Percentiles rank a stretch among this genome's conserved stretches.
phyloP scores from a whole-genome alignment of 35 echinoderm and acorn worm species.

The Lytechinus pictus region DNA sequence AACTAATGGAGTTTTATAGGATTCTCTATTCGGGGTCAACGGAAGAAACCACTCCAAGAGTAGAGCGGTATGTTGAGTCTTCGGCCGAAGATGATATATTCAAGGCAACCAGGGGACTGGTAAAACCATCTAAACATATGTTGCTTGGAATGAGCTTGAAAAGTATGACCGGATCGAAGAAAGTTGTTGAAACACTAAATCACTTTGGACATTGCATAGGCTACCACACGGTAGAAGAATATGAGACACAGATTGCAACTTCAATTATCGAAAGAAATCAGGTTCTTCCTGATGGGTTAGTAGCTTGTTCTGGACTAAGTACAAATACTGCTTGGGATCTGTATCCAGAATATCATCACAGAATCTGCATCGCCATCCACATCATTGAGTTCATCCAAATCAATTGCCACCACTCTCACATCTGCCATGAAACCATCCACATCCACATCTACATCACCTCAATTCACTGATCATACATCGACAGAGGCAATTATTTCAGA shows the following conservation, averaged over 20 bases:
- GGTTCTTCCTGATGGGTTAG: conserved; percentile 23
- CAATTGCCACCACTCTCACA: too few relatives aligned
- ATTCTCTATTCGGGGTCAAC: too few relatives aligned
- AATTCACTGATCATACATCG: too few relatives aligned
- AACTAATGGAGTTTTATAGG: too few relatives aligned
- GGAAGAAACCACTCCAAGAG: too few relatives aligned
- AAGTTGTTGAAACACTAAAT: conserved; percentile 36
- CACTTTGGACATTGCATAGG: conserved; percentile 49
- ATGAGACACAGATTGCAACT: conserved; percentile 39
- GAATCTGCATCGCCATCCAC: too few relatives aligned
- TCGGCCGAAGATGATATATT: conserved; percentile 37
- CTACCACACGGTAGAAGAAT: conserved; percentile 42
- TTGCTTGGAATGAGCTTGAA: conserved; percentile 44
- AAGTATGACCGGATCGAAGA: conserved; percentile 47
- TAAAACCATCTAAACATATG: conserved; percentile 57
- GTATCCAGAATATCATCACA: conserved; percentile 21
- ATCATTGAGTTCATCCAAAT: too few relatives aligned
- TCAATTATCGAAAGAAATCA: background rate
- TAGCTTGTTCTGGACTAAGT: background rate
- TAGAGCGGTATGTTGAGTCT: background rate
- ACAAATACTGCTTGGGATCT: conserved; percentile 49
- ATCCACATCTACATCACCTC: too few relatives aligned
- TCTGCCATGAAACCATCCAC: too few relatives aligned
- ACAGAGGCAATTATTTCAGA: too few relatives aligned
- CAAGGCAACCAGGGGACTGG: conserved; percentile 49